Evolutionary conservation across 2,888 invertebrate genomes (phyloP).

Genomic region (Catocala nupta): DNA sequence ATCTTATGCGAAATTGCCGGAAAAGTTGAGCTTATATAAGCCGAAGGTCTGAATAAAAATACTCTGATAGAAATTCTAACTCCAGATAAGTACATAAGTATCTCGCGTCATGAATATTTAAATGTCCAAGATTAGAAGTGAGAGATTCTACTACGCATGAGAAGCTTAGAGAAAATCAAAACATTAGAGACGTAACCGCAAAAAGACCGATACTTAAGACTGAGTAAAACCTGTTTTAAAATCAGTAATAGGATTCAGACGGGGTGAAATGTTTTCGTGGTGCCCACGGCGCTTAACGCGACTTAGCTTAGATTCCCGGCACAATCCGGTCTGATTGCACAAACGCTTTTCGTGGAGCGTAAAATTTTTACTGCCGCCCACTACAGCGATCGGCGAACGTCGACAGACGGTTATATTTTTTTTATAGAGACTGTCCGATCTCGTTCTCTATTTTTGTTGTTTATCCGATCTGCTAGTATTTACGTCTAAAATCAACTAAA

Average conservation of each 20-base stretch:
- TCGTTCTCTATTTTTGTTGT: constrained; percentile 37
- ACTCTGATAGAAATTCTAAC: not conserved
- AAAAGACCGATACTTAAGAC: constrained; percentile 32
- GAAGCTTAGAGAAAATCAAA: not conserved
- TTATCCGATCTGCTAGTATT: constrained; percentile 17
- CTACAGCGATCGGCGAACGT: constrained; percentile 56
- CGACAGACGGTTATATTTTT: constrained; percentile 51
- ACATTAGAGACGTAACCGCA: constrained; percentile 18
- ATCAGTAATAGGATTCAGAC: constrained; percentile 66
- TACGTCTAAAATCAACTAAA: constrained; percentile 6
- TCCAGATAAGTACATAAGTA: not conserved
- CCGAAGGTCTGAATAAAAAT: not conserved
- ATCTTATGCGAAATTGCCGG: too few species aligned
- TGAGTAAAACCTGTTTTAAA: constrained; percentile 56
- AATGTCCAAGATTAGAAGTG: constrained; percentile 20
- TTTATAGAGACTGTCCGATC: constrained; percentile 43
- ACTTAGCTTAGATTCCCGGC: constrained; percentile 73
- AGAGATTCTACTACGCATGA: constrained; percentile 14
- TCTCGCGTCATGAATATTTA: constrained; percentile 20
- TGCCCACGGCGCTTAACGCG: constrained; percentile 65
- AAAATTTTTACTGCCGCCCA: constrained; percentile 72
- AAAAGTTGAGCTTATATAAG: too few species aligned
- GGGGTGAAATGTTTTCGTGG: constrained; percentile 62
- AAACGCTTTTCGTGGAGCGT: constrained; percentile 75
- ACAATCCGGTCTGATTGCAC: constrained; percentile 83